phyloP scores from a whole-genome alignment of 1,140 invertebrate genomes.

The Drosophila arawakana region DNA sequence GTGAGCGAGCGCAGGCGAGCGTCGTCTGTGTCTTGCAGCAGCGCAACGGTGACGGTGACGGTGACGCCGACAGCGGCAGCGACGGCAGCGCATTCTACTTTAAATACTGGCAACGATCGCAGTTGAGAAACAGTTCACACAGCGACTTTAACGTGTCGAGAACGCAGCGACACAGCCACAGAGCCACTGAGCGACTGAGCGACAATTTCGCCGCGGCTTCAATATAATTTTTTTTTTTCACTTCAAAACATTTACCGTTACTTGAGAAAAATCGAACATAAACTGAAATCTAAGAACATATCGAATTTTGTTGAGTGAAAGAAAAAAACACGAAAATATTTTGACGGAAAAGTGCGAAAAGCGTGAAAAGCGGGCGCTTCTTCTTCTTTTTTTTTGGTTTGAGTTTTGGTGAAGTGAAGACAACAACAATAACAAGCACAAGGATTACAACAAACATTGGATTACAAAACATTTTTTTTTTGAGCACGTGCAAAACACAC shows the following conservation, averaged over 20 bases:
- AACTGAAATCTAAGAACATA: too few species aligned
- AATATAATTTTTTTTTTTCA: too few species aligned
- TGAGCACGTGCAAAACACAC: conserved; percentile 33
- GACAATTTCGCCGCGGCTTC: conserved; percentile 31
- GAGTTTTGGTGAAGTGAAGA: conserved; percentile 15
- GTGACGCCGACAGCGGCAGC: conserved; percentile 46
- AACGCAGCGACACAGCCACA: conserved; percentile 50
- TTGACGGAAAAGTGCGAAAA: background rate
- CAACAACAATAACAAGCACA: conserved; percentile 23
- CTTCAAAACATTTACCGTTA: too few species aligned
- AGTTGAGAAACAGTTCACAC: conserved; percentile 84
- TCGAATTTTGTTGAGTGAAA: too few species aligned
- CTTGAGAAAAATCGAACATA: too few species aligned
- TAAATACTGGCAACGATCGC: conserved; percentile 84
- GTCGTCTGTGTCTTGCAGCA: conserved; percentile 28
- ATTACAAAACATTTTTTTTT: conserved; percentile 39
- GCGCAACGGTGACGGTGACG: conserved; percentile 30
- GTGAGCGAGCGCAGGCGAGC: conserved; percentile 9
- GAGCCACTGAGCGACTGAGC: conserved; percentile 13
- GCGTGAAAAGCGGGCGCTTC: conserved; percentile 35
- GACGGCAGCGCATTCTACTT: conserved; percentile 78
- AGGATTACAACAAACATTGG: conserved; percentile 44
- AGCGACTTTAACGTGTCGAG: conserved; percentile 84
- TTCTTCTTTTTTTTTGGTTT: conserved; percentile 38
- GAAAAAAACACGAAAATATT: too few species aligned